Conservation (phyloP, 1,140 invertebrate genomes). For the Leptonema lineaticorne region DNA sequence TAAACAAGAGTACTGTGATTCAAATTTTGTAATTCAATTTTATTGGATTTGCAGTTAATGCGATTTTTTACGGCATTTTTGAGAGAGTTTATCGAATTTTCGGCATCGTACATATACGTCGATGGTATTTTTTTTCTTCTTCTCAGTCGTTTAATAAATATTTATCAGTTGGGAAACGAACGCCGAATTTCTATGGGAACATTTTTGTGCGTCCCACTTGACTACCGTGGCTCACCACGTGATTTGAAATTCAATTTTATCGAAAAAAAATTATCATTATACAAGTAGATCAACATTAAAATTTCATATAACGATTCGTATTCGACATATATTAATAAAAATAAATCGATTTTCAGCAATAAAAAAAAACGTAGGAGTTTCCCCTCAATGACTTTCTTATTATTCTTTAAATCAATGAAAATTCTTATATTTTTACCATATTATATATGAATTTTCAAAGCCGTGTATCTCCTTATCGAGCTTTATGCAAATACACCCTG, state of each 20-base stretch:
- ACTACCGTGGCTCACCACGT: slow-evolving; percentile 3
- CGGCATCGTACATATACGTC: too few relatives aligned
- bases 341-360: too few relatives aligned
- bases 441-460: too few relatives aligned
- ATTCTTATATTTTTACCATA: too few relatives aligned
- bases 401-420: too few relatives aligned
- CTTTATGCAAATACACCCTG: too few relatives aligned
- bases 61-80: background rate
- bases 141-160: background rate
- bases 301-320: background rate
- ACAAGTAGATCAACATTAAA: background rate
- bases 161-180: background rate
- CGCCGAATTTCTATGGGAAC: slow-evolving; percentile 1
- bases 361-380: too few relatives aligned
- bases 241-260: slow-evolving; percentile 1
- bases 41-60: background rate
- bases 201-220: slow-evolving; percentile 15
- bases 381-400: too few relatives aligned
- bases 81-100: too few relatives aligned
- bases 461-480: too few relatives aligned
- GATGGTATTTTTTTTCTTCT: background rate
- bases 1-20: too few relatives aligned
- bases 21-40: background rate
- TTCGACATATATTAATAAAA: too few relatives aligned
- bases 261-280: background rate